Evolutionary conservation across 2,888 invertebrate genomes (phyloP).

Genomic region (Coelinius sp.): DNA sequence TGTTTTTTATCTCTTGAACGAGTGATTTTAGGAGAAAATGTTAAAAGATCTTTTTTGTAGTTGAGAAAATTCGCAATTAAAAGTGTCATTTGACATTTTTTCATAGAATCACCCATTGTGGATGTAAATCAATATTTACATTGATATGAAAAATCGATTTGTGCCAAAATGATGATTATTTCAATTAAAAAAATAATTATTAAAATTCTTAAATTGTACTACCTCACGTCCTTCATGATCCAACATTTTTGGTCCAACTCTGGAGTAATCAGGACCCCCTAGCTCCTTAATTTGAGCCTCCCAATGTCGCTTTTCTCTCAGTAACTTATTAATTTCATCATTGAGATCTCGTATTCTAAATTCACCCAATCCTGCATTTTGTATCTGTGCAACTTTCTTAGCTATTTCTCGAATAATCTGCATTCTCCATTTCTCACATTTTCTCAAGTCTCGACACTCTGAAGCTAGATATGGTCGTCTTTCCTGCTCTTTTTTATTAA

Average conservation of each 20-base stretch:
- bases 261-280: slow-evolving; percentile 94
- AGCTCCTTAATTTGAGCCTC: slow-evolving; percentile 95
- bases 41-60: too few species aligned
- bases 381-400: slow-evolving; percentile 98
- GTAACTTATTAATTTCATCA: slow-evolving; percentile 98
- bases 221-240: slow-evolving; percentile 93
- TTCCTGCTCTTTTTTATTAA: slow-evolving; percentile 83
- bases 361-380: slow-evolving; percentile 99
- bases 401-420: slow-evolving; percentile 98
- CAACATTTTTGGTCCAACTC: slow-evolving; percentile 93
- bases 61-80: too few species aligned
- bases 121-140: too few species aligned
- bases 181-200: too few species aligned
- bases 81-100: too few species aligned
- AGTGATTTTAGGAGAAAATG: too few species aligned
- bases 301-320: slow-evolving; percentile 98
- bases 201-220: slow-evolving; percentile 5
- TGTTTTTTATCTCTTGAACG: too few species aligned
- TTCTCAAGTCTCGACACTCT: slow-evolving; percentile 91
- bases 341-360: slow-evolving; percentile 98
- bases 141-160: too few species aligned
- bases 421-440: slow-evolving; percentile 96
- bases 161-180: too few species aligned
- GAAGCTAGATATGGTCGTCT: slow-evolving; percentile 92
- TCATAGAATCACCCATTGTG: too few species aligned